Conservation (phyloP, 2,797 vertebrate species). For the Chiroxiphia lanceolata region DNA sequence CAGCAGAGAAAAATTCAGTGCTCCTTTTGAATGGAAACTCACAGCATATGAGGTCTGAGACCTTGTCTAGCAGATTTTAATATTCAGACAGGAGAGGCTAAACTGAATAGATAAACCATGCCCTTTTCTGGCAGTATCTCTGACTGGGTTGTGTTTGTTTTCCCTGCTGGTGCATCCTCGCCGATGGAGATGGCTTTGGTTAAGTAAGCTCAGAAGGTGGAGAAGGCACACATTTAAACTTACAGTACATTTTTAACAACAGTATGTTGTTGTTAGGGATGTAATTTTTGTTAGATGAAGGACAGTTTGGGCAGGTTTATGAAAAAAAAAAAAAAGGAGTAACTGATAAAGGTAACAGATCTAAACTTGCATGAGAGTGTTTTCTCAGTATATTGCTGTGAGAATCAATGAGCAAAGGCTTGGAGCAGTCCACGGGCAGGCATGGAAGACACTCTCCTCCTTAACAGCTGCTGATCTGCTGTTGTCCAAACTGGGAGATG, state of each 20-base stretch:
- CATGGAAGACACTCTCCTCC: neutral
- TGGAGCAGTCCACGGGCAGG: accelerated
- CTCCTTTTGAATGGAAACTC: neutral
- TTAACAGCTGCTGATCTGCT: neutral
- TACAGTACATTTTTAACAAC: neutral
- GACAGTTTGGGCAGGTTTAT: neutral
- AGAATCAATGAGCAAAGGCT: neutral
- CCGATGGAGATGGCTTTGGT: neutral
- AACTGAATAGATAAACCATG: neutral
- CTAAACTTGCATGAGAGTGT: neutral
- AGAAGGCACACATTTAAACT: neutral
- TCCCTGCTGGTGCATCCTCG: neutral
- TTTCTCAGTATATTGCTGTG: neutral
- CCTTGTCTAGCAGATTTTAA: neutral
- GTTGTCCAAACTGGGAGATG: neutral
- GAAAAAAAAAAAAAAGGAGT: neutral
- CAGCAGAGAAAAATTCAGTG: neutral
- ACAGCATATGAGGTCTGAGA: neutral
- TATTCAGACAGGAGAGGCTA: neutral
- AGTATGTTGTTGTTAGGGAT: neutral
- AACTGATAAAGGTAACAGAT: neutral
- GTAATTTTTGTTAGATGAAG: neutral
- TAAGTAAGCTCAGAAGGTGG: neutral
- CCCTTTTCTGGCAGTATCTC: neutral
- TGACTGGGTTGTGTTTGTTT: neutral